Evolutionary conservation across 2,797 vertebrate genomes (phyloP), one percentile per base, ranked within the genome.

Genomic region (Cichlasoma orientale): DNA sequence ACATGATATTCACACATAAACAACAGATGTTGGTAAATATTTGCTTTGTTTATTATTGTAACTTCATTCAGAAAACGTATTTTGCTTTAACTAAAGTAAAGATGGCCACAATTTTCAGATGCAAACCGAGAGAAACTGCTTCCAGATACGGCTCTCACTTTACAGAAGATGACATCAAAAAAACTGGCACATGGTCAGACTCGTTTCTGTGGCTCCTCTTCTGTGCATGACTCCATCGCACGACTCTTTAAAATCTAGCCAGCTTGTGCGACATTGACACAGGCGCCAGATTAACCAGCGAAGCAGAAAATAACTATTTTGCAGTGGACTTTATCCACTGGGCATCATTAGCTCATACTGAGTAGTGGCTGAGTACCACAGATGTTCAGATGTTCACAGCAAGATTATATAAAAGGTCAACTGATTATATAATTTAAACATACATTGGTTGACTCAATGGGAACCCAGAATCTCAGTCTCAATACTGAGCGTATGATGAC

Each of bases 311-410:
- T 75, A 83, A 77, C 50, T 58, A 12, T 52, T 71, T 83, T 36
- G 41, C 58, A 21, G 70, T 3, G 33, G 66, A 14, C 10, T 21
- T 8, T 55, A 58, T 87, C 74, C 74, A 78, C 53, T 71, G 82
- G 80, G 85, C 59, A 72, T 83, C 72, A 82, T 86, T 80, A 83
- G 57, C 53, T 89, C 72, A 78, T 2, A 61, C 29, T 7, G 41
- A 77, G 27, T 47, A 58, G 14, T 55, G 18, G 80, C 58, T 68
- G 25, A 50, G 23, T 12, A 36, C 11, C 55, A 27, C 83, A 83
- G 74, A 75, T 91, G 86, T 23, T 84, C 79, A 80, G 56, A 80
- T 81, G 89, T 83, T 84, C 80, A 82, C 56, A 73, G 73, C 21
- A 72, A 82, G 58, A 57, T 69, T 56, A 56, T 25, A 66, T 11